Conservation (phyloP, 2,888 invertebrate genomes). For the Zelleria hepariella region DNA sequence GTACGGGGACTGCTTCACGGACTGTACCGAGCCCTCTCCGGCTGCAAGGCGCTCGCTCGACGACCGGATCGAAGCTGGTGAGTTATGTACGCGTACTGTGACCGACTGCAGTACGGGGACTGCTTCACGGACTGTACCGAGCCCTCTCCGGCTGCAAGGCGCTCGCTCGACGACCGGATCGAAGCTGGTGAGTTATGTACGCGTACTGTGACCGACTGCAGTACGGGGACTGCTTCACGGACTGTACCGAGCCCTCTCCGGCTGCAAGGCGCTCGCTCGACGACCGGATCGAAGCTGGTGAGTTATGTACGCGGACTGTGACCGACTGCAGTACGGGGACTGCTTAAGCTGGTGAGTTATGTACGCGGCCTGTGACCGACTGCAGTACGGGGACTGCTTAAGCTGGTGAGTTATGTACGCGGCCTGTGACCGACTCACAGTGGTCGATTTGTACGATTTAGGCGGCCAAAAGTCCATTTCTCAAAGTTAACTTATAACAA, state of each 20-base stretch:
- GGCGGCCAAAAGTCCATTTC: no score
- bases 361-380: neutral
- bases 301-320: constrained; percentile 45
- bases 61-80: constrained; percentile 48
- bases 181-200: constrained; percentile 39
- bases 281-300: constrained; percentile 48
- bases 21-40: constrained; percentile 4
- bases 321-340: constrained; percentile 58
- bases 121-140: constrained; percentile 37
- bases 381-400: constrained; percentile 46
- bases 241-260: constrained; percentile 4
- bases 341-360: constrained; percentile 46
- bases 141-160: neutral
- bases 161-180: constrained; percentile 49
- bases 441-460: no score
- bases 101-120: constrained; percentile 58
- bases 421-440: no score
- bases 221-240: constrained; percentile 58
- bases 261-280: constrained; percentile 30
- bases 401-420: no score
- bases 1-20: constrained; percentile 58
- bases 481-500: no score
- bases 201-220: constrained; percentile 55
- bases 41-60: constrained; percentile 30
- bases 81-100: constrained; percentile 45